phyloP scores from a whole-genome alignment of 2,797 vertebrate species.

The Phyllotis vaccarum region DNA sequence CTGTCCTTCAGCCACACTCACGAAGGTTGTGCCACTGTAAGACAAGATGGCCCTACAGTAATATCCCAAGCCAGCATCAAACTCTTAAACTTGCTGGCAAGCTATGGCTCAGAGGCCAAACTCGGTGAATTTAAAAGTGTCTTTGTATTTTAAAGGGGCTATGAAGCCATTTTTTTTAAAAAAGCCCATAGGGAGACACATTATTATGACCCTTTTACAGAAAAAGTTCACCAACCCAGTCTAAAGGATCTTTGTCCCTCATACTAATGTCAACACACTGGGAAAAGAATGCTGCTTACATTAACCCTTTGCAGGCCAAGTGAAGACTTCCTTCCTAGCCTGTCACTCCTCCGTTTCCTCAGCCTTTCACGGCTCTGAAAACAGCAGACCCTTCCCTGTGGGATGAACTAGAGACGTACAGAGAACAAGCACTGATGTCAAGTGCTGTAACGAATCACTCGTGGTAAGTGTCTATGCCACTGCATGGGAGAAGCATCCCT shows the following conservation, averaged over 20 bases:
- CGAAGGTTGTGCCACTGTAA: neutral
- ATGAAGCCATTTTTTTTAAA: neutral
- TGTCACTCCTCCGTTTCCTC: neutral
- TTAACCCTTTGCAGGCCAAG: neutral
- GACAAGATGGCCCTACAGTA: neutral
- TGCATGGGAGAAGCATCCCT: neutral
- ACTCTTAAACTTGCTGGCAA: neutral
- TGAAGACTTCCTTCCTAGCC: neutral
- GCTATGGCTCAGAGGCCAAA: neutral
- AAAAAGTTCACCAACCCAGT: neutral
- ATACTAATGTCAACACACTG: neutral
- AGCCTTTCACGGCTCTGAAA: neutral
- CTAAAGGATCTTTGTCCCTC: neutral
- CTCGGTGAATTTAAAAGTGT: neutral
- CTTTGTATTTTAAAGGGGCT: constrained; percentile 7
- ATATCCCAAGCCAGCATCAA: neutral
- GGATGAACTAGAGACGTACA: neutral
- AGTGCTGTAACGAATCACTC: neutral
- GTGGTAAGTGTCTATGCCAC: neutral
- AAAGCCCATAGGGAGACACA: neutral
- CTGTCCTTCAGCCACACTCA: neutral
- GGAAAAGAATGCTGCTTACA: neutral
- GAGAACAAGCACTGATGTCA: neutral
- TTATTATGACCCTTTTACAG: neutral
- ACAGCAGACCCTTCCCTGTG: neutral